Evolutionary conservation across 2,888 invertebrate species (phyloP).

Genomic region (Autographa pulchrina): DNA sequence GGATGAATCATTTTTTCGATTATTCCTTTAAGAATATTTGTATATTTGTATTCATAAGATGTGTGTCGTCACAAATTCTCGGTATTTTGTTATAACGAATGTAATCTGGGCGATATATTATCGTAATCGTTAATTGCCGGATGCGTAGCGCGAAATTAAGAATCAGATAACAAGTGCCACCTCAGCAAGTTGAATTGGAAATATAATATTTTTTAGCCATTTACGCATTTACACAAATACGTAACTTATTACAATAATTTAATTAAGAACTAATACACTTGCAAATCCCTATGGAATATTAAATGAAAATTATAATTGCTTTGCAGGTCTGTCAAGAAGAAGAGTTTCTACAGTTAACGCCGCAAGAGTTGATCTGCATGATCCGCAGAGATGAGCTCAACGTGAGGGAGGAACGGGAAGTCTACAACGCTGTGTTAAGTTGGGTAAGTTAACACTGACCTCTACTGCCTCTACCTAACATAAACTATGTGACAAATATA

Average conservation of each 20-base stretch:
- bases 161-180: not conserved
- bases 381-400: slow-evolving; percentile 97
- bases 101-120: not conserved
- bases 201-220: too few species aligned
- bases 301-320: too few species aligned
- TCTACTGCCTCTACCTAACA: too few species aligned
- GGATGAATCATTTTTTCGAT: not conserved
- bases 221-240: too few species aligned
- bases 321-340: slow-evolving; percentile 96
- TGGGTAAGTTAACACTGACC: slow-evolving; percentile 90
- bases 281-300: too few species aligned
- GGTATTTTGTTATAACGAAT: not conserved
- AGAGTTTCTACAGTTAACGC: slow-evolving; percentile 95
- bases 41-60: not conserved
- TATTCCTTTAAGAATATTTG: too few species aligned
- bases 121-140: slow-evolving; percentile 4
- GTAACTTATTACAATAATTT: too few species aligned
- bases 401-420: slow-evolving; percentile 97
- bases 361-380: slow-evolving; percentile 94
- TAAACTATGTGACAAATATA: too few species aligned
- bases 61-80: not conserved
- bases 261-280: too few species aligned
- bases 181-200: not conserved
- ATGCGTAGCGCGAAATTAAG: not conserved
- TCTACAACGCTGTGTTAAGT: slow-evolving; percentile 96